A percentile compares a stretch with the other conserved stretches of the same genome.
These are phyloP conservation scores for Staurois parvus DNA, from an alignment of 2,797 vertebrate species.

Conservation along the genomic window DNA sequence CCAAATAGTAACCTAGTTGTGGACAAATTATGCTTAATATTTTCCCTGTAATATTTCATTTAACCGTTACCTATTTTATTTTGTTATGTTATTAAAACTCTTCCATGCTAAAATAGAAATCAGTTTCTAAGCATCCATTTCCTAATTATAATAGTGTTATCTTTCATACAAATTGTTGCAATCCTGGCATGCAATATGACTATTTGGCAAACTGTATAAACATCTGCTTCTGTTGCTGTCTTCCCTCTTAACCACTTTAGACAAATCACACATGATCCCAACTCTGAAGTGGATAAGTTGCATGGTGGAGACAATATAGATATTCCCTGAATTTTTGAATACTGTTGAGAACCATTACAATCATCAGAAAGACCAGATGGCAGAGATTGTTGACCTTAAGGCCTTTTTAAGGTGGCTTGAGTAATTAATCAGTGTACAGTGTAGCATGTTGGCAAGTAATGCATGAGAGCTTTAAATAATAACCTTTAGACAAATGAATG, in stretches of 20 bases:
- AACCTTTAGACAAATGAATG: conserved; percentile 5
- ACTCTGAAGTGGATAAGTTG: conserved; percentile 51
- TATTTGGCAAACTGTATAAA: conserved; percentile 67
- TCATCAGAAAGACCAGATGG: conserved; percentile 52
- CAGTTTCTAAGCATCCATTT: conserved; percentile 19
- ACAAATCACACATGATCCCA: conserved; percentile 66
- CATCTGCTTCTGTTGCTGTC: conserved; percentile 68
- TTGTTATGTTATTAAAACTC: neutral
- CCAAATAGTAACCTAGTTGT: too few relatives aligned
- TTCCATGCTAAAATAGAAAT: neutral
- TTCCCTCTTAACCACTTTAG: conserved; percentile 62
- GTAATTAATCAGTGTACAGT: conserved; percentile 35
- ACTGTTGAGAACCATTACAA: conserved; percentile 31
- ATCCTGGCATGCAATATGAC: conserved; percentile 59
- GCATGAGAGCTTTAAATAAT: conserved; percentile 31
- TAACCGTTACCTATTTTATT: neutral
- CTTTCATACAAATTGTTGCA: conserved; percentile 35
- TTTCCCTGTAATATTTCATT: too few relatives aligned
- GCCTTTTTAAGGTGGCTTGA: conserved; percentile 37
- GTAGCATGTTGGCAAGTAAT: conserved; percentile 11
- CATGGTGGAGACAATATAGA: conserved; percentile 40
- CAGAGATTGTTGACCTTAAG: conserved; percentile 39
- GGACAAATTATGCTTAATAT: too few relatives aligned
- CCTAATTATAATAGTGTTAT: conserved; percentile 50
- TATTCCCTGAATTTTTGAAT: conserved; percentile 45